A percentile compares a stretch with the other conserved stretches of the same genome.
These are phyloP conservation scores for Cyprinodon brontotheroides DNA, from an alignment of 2,113 vertebrate genomes.

Conservation along the genomic window DNA sequence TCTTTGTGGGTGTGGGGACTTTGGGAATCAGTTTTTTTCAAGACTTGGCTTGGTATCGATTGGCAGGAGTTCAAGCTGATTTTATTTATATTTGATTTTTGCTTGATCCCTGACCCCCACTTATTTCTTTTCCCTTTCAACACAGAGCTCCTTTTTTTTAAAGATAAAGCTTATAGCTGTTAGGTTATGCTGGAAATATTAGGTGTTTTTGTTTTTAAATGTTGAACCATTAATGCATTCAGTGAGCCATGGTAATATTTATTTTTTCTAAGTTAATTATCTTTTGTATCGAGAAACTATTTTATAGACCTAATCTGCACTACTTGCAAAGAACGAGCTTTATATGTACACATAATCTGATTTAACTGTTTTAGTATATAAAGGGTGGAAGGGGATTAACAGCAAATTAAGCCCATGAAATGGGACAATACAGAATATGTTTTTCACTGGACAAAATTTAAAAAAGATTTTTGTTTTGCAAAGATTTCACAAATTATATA, in stretches of 20 bases:
- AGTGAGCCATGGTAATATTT: too few species aligned
- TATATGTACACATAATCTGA: too few species aligned
- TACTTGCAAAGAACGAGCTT: too few species aligned
- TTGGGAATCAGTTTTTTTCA: constrained; percentile 50
- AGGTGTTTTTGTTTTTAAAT: too few species aligned
- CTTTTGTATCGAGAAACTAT: not conserved
- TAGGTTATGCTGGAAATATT: too few species aligned
- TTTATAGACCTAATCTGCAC: not conserved
- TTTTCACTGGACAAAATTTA: too few species aligned
- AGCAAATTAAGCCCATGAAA: not conserved
- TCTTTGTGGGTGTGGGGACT: constrained; percentile 45
- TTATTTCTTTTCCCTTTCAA: not conserved
- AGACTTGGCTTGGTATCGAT: constrained; percentile 27
- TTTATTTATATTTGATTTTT: constrained; percentile 25
- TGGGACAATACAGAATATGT: too few species aligned
- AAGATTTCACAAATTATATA: not conserved
- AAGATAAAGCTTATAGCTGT: not conserved
- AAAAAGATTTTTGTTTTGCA: too few species aligned
- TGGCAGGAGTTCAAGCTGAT: constrained; percentile 10
- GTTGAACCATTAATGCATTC: too few species aligned
- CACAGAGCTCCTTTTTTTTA: not conserved
- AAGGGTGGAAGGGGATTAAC: too few species aligned
- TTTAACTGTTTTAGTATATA: not conserved
- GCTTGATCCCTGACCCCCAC: not conserved
- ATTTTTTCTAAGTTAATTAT: too few species aligned